Percentiles rank a stretch among this genome's conserved stretches.
phyloP scores from a whole-genome alignment of 1,140 invertebrate genomes.

The Drosophila setifemur region DNA sequence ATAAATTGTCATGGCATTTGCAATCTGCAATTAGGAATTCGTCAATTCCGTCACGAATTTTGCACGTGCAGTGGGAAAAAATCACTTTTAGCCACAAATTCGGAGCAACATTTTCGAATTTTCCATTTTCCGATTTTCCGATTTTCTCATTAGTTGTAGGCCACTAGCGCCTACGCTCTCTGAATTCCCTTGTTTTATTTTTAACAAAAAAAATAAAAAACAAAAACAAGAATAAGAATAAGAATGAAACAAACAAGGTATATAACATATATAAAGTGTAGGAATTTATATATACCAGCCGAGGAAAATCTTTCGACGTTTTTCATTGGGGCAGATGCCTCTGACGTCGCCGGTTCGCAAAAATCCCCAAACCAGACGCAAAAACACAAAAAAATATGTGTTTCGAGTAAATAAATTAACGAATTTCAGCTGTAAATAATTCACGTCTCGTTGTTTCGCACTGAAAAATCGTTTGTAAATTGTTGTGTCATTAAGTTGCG shows the following conservation, averaged over 20 bases:
- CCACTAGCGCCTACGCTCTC: too few species aligned
- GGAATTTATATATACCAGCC: constrained; percentile 9
- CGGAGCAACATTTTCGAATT: not conserved
- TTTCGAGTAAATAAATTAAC: constrained; percentile 8
- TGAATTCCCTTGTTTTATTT: not conserved
- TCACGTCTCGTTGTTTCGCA: constrained; percentile 20
- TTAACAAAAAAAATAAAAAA: not conserved
- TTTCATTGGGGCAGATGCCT: constrained; percentile 53
- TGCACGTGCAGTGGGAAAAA: constrained; percentile 39
- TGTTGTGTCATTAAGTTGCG: constrained; percentile 33
- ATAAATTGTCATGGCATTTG: constrained; percentile 37
- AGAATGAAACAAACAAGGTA: too few species aligned
- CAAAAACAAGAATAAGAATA: too few species aligned
- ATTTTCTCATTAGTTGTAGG: too few species aligned
- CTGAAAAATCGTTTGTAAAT: constrained; percentile 26
- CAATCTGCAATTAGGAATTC: constrained; percentile 54
- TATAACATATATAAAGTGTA: constrained; percentile 8
- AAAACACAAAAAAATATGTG: constrained; percentile 2
- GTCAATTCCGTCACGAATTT: constrained; percentile 68
- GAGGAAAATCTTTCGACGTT: not conserved
- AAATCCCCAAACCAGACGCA: not conserved
- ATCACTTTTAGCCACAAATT: too few species aligned
- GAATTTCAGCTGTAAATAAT: constrained; percentile 18
- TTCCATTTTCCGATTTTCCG: constrained; percentile 2
- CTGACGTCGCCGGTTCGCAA: constrained; percentile 37